Base-by-base conservation (phyloP, 2,797 vertebrate species). In the Sebastes glaucus region DNA sequence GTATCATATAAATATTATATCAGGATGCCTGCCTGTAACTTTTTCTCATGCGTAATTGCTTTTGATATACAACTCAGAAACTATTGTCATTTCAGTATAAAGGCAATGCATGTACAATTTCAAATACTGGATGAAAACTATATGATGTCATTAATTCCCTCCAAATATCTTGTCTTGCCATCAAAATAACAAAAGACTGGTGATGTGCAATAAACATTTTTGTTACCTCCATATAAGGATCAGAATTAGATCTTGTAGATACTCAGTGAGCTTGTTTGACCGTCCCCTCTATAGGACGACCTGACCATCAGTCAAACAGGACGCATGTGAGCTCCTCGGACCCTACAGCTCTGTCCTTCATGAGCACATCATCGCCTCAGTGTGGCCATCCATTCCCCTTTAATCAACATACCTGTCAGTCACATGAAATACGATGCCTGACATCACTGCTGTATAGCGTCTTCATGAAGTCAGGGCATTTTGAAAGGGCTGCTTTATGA, bases 401-500 rank as follows among this genome's bases (percentile, higher is more conserved):
- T 83, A 78, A 91, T 92, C 84, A 86, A 63, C 63, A 74, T 57
- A 46, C 30, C 74, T 83, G 79, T 86, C 80, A 1, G 10, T 66
- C 65, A 69, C 55, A 23, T 89, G 80, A 91, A 78, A 59, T 71
- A 84, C 33, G 42, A n/a, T 1, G 30, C 25, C 55, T 80, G 73
- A 80, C 67, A 61, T 87, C 66, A 78, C 59, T 63, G 66, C 70
- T 53, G 49, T 67, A 46, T 60, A n/a, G 35, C 25, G 20, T 69
- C 72, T 83, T 86, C 33, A 73, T 77, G 25, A 77, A 61, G 71
- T 28, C 63, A 56, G 11, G 56, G 20, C 49, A 68, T 78, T 61
- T 71, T 65, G 3, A 57, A 73, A 73, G 25, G 8, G 18, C 10
- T 65, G 11, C 60, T 22, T 49, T 22, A 52, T 23, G 56, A 9